These are phyloP conservation scores for Zosterops borbonicus DNA, from an alignment of 2,113 vertebrate genomes.

Conservation along the genomic window DNA sequence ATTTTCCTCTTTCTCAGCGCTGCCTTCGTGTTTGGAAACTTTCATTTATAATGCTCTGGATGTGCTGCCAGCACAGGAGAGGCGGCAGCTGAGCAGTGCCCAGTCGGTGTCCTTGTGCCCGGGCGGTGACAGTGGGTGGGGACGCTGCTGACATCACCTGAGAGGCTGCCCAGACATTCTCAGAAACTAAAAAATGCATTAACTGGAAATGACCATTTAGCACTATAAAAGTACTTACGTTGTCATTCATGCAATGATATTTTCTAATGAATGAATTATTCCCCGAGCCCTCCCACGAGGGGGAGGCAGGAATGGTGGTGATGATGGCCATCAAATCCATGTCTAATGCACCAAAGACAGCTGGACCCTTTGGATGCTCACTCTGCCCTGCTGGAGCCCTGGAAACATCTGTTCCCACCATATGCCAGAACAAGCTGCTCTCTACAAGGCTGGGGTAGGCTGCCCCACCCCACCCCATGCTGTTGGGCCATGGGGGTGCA, in stretches of 20 bases:
- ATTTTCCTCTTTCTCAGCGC: not conserved
- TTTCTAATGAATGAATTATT: not conserved
- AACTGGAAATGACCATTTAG: not conserved
- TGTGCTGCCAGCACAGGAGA: not conserved
- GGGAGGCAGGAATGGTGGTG: not conserved
- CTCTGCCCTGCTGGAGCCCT: rapidly evolving
- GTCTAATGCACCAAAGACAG: not conserved
- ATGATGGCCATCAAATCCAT: rapidly evolving
- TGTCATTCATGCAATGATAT: rapidly evolving
- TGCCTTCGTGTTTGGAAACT: not conserved
- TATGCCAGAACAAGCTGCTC: not conserved
- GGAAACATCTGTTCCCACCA: not conserved
- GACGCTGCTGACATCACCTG: not conserved
- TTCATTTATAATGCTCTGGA: not conserved
- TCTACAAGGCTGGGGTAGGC: rapidly evolving
- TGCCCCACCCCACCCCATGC: rapidly evolving
- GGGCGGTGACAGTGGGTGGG: not conserved
- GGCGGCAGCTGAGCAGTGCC: not conserved
- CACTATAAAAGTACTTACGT: not conserved
- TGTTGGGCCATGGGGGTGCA: rapidly evolving
- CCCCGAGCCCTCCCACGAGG: not conserved
- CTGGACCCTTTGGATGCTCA: not conserved
- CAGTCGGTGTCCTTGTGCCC: rapidly evolving
- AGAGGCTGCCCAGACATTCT: not conserved
- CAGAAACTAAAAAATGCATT: not conserved